Base-by-base conservation (phyloP, 1,140 invertebrate species). In the Parasteatoda tepidariorum region DNA sequence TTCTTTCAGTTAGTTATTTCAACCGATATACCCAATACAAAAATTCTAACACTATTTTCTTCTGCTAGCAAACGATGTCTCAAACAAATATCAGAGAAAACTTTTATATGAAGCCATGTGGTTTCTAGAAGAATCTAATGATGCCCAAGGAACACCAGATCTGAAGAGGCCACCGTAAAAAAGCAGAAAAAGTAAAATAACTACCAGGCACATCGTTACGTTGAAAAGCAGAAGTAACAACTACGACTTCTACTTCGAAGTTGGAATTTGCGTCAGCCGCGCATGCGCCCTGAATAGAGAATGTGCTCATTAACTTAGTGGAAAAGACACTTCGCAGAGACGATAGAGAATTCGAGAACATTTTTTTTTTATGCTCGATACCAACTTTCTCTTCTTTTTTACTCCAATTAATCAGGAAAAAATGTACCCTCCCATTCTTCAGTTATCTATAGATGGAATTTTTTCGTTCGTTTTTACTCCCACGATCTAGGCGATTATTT, bases 341-440 rank as follows among this genome's bases (percentile, higher is more conserved):
- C 76, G 30, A 61, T 75, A 34, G 64, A 68, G 76, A 79, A 79
- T 68, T 79, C 48, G 62, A 79, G 66, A 67, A 31, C 61, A 34
- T 68, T 59, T 57, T 68, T 79, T 79, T 68, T 54, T 30, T 22
- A 31, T 13, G n/a, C 33, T 61, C 55, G 75, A 78, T 78, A 33
- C 76, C 48, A 79, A 79, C 76, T 79, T 79, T 79, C 31, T 9
- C 55, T 38, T 15, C 9, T 61, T 79, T 78, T 68, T 78, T 66
- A 31, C 61, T 79, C 76, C 76, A 79, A 79, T 79, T 79, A 79
- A 79, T 79, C 68, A 79, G 76, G 64, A 79, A 79, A 79, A 79
- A 79, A 79, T 79, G 64, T 79, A 55, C 48, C 59, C 26, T 6
- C n/a, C 62, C 48, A 68, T 79, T 79, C 76, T 68, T 79, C 31